A percentile compares a stretch with the other conserved stretches of the same genome.
Evolutionary conservation across 2,888 invertebrate species (phyloP).

Genomic region (Hemaris fuciformis): DNA sequence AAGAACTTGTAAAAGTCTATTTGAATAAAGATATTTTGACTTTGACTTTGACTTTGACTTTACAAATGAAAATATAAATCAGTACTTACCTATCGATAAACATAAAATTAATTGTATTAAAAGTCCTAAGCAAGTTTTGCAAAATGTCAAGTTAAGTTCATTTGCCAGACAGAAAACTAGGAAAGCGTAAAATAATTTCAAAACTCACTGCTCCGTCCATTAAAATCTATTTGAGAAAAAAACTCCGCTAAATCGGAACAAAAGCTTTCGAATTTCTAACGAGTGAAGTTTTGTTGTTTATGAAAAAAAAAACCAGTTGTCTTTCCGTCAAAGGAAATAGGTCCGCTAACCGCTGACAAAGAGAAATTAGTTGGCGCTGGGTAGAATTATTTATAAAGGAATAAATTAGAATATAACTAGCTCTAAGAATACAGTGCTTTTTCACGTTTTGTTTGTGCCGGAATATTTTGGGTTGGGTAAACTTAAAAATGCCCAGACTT

Average conservation of each 20-base stretch:
- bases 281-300: slow-evolving; percentile 7
- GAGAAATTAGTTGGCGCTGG: background rate
- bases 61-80: too few relatives aligned
- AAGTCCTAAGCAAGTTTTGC: too few relatives aligned
- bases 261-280: slow-evolving; percentile 8
- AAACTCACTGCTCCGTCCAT: background rate
- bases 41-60: too few relatives aligned
- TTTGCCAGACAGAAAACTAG: background rate
- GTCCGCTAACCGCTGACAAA: background rate
- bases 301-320: slow-evolving; percentile 1
- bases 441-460: background rate
- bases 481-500: background rate
- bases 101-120: too few relatives aligned
- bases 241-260: background rate
- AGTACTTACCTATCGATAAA: too few relatives aligned
- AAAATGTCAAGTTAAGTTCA: too few relatives aligned
- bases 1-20: too few relatives aligned
- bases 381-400: background rate
- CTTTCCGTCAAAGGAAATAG: slow-evolving; percentile 9
- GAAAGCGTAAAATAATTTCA: background rate
- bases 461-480: background rate
- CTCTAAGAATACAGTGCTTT: background rate
- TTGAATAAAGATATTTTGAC: too few relatives aligned
- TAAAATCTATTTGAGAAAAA: slow-evolving; percentile 3
- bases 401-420: slow-evolving; percentile 16